Conservation (phyloP, 2,113 vertebrate species). For the Trochalopteron elliotii region DNA sequence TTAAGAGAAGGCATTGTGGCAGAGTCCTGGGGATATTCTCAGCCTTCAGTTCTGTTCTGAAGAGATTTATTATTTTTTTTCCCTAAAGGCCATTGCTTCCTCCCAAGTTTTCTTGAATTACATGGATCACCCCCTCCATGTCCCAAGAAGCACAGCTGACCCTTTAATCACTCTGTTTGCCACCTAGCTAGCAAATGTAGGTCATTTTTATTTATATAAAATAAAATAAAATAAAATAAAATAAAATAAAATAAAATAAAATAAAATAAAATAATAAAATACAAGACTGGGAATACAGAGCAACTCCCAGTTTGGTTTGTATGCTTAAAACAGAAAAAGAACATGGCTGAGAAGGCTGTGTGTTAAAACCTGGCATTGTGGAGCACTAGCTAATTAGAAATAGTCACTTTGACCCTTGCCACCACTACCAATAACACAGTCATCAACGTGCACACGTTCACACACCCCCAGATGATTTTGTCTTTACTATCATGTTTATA, state of each 20-base stretch:
- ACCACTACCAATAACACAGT: neutral
- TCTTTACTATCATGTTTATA: neutral
- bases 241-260: neutral
- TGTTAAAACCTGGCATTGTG: neutral
- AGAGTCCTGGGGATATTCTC: neutral
- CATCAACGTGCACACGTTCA: neutral
- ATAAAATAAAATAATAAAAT: neutral
- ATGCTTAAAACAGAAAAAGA: neutral
- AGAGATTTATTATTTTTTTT: neutral
- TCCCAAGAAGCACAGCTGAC: neutral
- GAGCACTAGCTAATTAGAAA: neutral
- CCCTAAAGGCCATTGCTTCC: neutral
- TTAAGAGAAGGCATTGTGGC: neutral
- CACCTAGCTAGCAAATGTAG: neutral
- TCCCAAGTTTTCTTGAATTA: slow-evolving; percentile 4
- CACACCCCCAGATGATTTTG: neutral
- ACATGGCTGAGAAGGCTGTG: neutral
- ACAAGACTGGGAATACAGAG: neutral
- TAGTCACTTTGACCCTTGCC: neutral
- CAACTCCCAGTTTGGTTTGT: neutral
- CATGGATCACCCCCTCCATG: neutral
- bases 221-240: neutral
- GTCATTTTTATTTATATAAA: neutral
- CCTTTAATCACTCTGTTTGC: neutral
- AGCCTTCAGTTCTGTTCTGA: neutral